Evolutionary conservation across 2,888 invertebrate genomes (phyloP).

Genomic region (Pseudococcus jackbeardsleyi): DNA sequence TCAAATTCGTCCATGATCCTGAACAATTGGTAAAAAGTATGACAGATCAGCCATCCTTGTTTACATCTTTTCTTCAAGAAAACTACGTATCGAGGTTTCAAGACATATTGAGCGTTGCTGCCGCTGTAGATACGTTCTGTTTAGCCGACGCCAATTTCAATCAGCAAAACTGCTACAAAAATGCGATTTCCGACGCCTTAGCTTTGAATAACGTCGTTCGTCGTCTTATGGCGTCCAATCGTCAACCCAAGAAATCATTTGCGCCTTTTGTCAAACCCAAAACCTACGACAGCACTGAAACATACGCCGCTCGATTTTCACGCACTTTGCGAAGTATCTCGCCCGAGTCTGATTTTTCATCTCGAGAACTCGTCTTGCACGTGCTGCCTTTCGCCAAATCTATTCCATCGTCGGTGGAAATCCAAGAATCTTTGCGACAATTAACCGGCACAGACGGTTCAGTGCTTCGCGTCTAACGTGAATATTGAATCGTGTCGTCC

Average conservation of each 20-base stretch:
- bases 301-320: background rate
- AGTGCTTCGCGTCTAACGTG: no score
- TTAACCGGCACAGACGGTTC: background rate
- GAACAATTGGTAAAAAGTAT: slow-evolving; percentile 78
- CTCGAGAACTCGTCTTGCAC: background rate
- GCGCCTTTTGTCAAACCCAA: slow-evolving; percentile 62
- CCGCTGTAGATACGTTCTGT: slow-evolving; percentile 79
- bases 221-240: slow-evolving; percentile 81
- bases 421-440: background rate
- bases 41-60: slow-evolving; percentile 77
- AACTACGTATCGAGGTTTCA: slow-evolving; percentile 75
- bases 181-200: slow-evolving; percentile 62
- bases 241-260: slow-evolving; percentile 71
- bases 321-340: background rate
- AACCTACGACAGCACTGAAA: background rate
- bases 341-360: background rate
- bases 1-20: slow-evolving; percentile 73
- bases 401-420: background rate
- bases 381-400: background rate
- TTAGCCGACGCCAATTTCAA: slow-evolving; percentile 77
- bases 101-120: slow-evolving; percentile 73
- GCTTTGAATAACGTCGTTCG: slow-evolving; percentile 72
- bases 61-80: slow-evolving; percentile 79
- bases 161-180: slow-evolving; percentile 41
- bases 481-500: no score